Conservation (phyloP, 1,140 invertebrate genomes). For the Drosophila aff. region DNA sequence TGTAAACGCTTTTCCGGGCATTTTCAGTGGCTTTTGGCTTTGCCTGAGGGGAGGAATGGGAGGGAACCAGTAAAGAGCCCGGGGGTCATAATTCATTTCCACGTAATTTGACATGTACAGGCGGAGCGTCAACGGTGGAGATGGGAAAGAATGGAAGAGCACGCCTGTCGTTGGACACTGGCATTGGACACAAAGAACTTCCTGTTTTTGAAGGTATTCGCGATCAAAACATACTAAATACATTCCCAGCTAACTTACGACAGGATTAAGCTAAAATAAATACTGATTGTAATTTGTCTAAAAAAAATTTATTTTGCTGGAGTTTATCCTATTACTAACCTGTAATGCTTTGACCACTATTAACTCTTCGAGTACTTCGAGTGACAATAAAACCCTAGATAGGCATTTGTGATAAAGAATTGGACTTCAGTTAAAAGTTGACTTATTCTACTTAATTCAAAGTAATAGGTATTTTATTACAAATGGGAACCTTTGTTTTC, state of each 20-base stretch:
- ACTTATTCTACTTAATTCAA: neutral
- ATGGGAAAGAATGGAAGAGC: too few relatives aligned
- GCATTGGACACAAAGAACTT: neutral
- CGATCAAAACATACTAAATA: neutral
- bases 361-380: too few relatives aligned
- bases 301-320: neutral
- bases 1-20: constrained; percentile 39
- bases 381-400: too few relatives aligned
- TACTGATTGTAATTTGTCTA: neutral
- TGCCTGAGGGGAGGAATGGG: too few relatives aligned
- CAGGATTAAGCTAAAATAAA: neutral
- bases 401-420: neutral
- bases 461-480: too few relatives aligned
- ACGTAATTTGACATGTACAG: constrained; percentile 54
- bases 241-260: neutral
- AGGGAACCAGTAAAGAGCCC: neutral
- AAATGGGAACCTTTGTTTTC: neutral
- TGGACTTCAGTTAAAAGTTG: too few relatives aligned
- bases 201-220: neutral
- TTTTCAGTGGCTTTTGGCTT: constrained; percentile 39
- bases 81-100: constrained; percentile 50
- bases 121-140: too few relatives aligned
- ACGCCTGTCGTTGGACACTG: neutral
- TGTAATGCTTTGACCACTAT: too few relatives aligned
- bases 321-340: neutral